These are phyloP conservation scores for Conchocele bisecta DNA, from an alignment of 2,888 invertebrate genomes.

Conservation along the genomic window DNA sequence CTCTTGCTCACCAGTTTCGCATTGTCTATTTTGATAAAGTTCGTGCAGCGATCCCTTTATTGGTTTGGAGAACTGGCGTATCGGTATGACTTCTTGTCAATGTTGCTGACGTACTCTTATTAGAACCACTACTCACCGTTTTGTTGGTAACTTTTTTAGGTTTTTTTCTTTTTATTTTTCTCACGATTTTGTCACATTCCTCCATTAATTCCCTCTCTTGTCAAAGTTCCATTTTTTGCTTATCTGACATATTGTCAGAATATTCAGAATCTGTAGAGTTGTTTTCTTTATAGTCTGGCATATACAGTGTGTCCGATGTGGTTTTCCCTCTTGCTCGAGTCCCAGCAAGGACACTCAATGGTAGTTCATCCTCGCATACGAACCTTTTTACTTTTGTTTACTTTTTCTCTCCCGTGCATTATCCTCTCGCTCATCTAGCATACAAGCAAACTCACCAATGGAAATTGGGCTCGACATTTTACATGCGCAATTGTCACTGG, in stretches of 20 bases:
- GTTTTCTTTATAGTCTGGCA: background rate
- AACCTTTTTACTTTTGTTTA: too few species aligned
- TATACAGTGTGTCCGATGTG: background rate
- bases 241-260: background rate
- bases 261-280: slow-evolving; percentile 3
- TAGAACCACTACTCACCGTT: background rate
- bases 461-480: too few species aligned
- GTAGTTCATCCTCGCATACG: slow-evolving; percentile 1
- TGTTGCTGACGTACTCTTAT: background rate
- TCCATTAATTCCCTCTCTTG: background rate
- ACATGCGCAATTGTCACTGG: too few species aligned
- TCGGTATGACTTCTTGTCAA: background rate
- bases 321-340: background rate
- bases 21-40: background rate
- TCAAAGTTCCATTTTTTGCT: background rate
- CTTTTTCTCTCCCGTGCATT: too few species aligned
- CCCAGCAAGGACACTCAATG: background rate
- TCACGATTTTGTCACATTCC: background rate
- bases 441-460: too few species aligned
- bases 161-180: background rate
- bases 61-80: background rate
- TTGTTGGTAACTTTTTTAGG: background rate
- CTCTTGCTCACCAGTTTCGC: background rate
- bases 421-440: too few species aligned
- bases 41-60: background rate